phyloP scores from a whole-genome alignment of 2,113 vertebrate species.

The Cavia porcellus region DNA sequence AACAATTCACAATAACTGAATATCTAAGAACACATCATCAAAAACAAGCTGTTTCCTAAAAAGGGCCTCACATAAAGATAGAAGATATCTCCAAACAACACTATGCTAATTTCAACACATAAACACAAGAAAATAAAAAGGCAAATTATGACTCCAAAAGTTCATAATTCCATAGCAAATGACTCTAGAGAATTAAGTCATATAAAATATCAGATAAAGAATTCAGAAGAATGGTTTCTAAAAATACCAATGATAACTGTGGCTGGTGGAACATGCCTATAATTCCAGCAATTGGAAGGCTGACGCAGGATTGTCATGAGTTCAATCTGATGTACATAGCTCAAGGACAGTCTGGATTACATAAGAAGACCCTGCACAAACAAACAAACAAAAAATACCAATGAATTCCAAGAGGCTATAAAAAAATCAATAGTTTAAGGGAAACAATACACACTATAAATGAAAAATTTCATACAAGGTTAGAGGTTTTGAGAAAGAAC shows the following conservation, averaged over 20 bases:
- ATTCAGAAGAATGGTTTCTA: neutral
- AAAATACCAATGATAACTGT: neutral
- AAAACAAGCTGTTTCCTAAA: neutral
- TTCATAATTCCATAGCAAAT: neutral
- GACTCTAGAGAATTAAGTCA: neutral
- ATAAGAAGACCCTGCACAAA: neutral
- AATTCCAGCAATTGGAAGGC: neutral
- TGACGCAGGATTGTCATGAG: neutral
- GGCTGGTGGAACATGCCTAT: neutral
- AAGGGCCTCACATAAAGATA: neutral
- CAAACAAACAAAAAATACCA: neutral
- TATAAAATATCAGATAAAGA: neutral
- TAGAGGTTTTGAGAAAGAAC: neutral
- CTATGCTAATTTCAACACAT: neutral
- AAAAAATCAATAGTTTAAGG: neutral
- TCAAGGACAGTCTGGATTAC: neutral
- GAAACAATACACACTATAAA: neutral
- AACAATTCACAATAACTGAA: neutral
- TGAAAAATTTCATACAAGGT: neutral
- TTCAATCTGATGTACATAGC: neutral
- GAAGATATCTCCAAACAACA: neutral
- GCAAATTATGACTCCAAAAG: neutral
- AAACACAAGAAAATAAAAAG: neutral
- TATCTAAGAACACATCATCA: neutral
- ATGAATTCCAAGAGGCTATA: neutral